Evolutionary conservation across 2,888 invertebrate species (phyloP).

Genomic region (Drosophila merina): DNA sequence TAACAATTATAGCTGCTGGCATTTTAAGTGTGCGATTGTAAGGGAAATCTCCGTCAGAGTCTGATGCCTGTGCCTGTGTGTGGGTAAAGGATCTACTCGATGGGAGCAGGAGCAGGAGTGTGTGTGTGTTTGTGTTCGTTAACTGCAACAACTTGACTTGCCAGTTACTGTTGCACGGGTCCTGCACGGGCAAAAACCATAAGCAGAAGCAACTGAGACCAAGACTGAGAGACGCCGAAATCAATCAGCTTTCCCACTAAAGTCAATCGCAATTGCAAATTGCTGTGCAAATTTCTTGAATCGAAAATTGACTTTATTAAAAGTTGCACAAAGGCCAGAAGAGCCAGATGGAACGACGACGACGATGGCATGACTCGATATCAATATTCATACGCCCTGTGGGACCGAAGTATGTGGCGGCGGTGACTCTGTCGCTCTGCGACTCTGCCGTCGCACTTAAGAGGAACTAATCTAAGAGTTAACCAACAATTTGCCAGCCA

Average conservation of each 20-base stretch:
- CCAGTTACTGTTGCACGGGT: constrained; percentile 40
- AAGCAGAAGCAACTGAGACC: not conserved
- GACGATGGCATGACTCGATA: constrained; percentile 2
- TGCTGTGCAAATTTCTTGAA: constrained; percentile 46
- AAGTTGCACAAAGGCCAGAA: constrained; percentile 28
- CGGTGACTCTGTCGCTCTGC: too few species aligned
- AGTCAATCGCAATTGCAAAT: constrained; percentile 56
- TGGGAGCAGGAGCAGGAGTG: not conserved
- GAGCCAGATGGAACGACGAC: not conserved
- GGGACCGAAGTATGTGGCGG: constrained; percentile 5
- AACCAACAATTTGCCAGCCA: constrained; percentile 35
- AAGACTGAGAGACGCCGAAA: constrained; percentile 35
- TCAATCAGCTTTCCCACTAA: constrained; percentile 65
- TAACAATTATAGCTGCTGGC: constrained; percentile 80
- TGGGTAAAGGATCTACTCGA: constrained; percentile 2
- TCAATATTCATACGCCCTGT: constrained; percentile 32
- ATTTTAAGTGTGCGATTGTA: constrained; percentile 67
- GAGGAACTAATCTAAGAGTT: constrained; percentile 37
- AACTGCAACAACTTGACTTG: constrained; percentile 59
- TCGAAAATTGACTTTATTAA: constrained; percentile 48
- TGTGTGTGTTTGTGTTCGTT: constrained; percentile 35
- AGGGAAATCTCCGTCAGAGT: constrained; percentile 39
- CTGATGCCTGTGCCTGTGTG: constrained; percentile 6
- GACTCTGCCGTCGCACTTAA: not conserved
- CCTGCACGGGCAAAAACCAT: not conserved